These are phyloP conservation scores for Drosophila mayaguana DNA, from an alignment of 2,888 invertebrate genomes.

Conservation along the genomic window DNA sequence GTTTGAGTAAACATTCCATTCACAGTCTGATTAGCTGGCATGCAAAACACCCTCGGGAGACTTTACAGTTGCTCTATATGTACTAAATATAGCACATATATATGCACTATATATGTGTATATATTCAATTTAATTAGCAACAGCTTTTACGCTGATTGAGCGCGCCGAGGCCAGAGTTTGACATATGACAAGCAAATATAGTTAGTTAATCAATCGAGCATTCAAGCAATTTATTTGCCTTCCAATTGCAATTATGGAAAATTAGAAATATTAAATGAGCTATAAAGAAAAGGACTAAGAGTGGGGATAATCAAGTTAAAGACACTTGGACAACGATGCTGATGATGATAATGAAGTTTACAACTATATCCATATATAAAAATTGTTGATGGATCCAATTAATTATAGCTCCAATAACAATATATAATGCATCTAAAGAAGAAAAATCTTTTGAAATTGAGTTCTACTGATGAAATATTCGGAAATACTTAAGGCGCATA, in stretches of 20 bases:
- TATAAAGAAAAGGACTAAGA: not conserved
- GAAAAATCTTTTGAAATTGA: not conserved
- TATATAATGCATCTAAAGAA: not conserved
- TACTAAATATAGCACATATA: not conserved
- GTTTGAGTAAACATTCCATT: conserved; percentile 63
- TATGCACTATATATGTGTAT: not conserved
- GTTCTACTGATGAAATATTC: not conserved
- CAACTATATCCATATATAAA: not conserved
- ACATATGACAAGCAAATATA: conserved; percentile 12
- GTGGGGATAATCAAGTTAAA: no score
- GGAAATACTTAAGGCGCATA: conserved; percentile 4
- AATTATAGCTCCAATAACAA: not conserved
- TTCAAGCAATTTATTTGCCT: conserved; percentile 15
- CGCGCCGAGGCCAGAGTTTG: conserved; percentile 3
- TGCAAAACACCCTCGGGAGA: conserved; percentile 29
- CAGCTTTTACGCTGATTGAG: conserved; percentile 45
- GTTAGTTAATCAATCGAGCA: conserved; percentile 24
- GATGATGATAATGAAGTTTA: no score
- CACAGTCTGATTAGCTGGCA: conserved; percentile 47
- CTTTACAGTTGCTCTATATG: conserved; percentile 18
- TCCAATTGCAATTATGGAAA: conserved; percentile 7
- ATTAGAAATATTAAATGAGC: no score
- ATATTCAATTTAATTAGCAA: conserved; percentile 35
- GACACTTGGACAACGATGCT: no score
- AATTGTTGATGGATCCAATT: not conserved